phyloP scores from a whole-genome alignment of 1,140 invertebrate genomes.

The Maniola jurtina region DNA sequence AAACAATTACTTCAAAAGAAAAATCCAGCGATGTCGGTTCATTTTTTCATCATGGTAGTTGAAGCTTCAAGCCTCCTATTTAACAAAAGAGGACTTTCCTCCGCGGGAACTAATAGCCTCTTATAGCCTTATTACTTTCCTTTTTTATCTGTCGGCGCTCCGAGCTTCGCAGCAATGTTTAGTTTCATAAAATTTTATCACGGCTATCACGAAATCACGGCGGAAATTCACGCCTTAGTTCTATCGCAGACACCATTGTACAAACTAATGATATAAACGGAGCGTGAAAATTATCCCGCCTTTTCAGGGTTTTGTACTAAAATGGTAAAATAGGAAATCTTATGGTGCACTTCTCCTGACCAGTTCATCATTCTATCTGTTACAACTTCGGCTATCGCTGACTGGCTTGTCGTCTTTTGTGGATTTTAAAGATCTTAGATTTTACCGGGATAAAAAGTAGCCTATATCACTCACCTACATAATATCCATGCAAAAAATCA shows the following conservation, averaged over 20 bases:
- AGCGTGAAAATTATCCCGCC: slow-evolving; percentile 4
- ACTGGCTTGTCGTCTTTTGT: no score
- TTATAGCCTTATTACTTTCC: slow-evolving; percentile 17
- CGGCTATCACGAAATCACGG: slow-evolving; percentile 16
- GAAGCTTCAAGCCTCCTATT: slow-evolving; percentile 19
- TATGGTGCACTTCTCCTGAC: no score
- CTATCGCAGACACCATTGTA: slow-evolving; percentile 2
- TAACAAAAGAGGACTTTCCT: slow-evolving; percentile 16
- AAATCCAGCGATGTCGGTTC: background rate
- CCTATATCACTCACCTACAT: no score
- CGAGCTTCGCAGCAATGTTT: slow-evolving; percentile 18
- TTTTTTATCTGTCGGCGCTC: slow-evolving; percentile 27
- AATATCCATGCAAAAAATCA: no score
- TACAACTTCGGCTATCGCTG: no score
- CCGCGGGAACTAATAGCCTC: slow-evolving; percentile 24
- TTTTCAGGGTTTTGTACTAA: background rate
- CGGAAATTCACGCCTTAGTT: slow-evolving; percentile 12
- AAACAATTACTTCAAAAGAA: slow-evolving; percentile 1
- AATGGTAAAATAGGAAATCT: background rate
- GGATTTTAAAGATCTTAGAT: no score
- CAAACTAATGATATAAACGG: slow-evolving; percentile 4
- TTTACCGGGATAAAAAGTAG: no score
- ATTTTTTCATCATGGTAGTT: slow-evolving; percentile 14
- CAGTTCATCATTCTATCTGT: no score
- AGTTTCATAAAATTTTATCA: slow-evolving; percentile 29